Evolutionary conservation across 2,888 invertebrate genomes (phyloP).

Genomic region (Eristalinus sepulchralis): DNA sequence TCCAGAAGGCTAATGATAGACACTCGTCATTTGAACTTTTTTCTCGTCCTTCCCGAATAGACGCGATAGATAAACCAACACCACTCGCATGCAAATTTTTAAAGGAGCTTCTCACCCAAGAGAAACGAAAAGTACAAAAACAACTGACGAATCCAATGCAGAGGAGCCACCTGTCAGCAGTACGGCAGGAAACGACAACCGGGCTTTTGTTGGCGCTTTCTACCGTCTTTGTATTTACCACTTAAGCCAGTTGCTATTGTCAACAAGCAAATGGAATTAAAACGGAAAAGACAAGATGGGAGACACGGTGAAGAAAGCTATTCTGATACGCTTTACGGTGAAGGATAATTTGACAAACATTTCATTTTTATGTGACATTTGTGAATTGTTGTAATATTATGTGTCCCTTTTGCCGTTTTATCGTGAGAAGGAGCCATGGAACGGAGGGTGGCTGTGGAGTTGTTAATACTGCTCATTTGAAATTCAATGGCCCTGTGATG

Average conservation of each 20-base stretch:
- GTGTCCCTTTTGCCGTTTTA: conserved; percentile 34
- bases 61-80: background rate
- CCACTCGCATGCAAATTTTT: conserved; percentile 25
- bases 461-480: conserved; percentile 51
- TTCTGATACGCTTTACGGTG: conserved; percentile 41
- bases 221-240: conserved; percentile 34
- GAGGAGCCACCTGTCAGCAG: conserved; percentile 33
- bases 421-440: background rate
- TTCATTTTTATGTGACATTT: conserved; percentile 50
- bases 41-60: background rate
- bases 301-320: conserved; percentile 33
- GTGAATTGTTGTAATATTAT: conserved; percentile 61
- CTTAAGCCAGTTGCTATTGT: conserved; percentile 56
- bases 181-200: conserved; percentile 27
- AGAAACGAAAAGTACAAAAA: background rate
- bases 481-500: conserved; percentile 52
- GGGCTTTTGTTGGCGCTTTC: conserved; percentile 30
- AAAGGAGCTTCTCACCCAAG: conserved; percentile 22
- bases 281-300: conserved; percentile 30
- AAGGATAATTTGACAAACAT: conserved; percentile 58
- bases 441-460: conserved; percentile 1
- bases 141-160: background rate
- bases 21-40: background rate
- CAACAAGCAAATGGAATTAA: conserved; percentile 56
- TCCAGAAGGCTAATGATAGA: background rate